Conservation (phyloP, 1,140 invertebrate species). For the Coenobita brevimanus region DNA sequence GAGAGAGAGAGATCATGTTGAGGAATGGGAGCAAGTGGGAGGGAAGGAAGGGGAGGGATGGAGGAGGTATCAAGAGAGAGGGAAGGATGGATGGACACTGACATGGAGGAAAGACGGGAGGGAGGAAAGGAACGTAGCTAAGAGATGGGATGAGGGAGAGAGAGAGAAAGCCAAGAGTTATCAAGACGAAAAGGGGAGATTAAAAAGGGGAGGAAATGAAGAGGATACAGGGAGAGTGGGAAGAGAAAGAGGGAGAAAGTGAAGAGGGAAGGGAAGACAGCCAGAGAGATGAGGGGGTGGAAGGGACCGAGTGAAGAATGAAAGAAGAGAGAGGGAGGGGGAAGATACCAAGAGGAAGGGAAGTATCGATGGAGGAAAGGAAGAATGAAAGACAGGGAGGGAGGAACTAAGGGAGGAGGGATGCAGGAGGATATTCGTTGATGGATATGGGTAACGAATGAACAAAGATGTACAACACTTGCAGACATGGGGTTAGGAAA, state of each 20-base stretch:
- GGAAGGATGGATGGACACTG: neutral
- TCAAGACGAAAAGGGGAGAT: neutral
- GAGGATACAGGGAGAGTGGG: neutral
- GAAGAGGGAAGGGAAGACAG: neutral
- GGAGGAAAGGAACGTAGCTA: no score
- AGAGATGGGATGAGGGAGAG: neutral
- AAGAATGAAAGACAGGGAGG: neutral
- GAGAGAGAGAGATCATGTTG: neutral
- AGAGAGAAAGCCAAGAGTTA: neutral
- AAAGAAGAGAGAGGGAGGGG: neutral
- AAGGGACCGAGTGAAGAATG: neutral
- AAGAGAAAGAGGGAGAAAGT: no score
- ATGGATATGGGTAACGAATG: no score
- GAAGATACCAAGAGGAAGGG: neutral
- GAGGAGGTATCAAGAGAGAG: neutral
- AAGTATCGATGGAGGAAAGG: neutral
- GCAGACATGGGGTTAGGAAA: no score
- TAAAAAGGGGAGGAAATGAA: neutral
- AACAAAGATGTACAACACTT: no score
- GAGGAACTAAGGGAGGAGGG: neutral
- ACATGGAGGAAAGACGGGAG: neutral
- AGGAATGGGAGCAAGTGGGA: neutral
- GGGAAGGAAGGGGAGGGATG: neutral
- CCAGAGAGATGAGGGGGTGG: neutral
- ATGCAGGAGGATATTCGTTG: no score